A percentile compares a stretch with the other conserved stretches of the same genome.
phyloP scores from a whole-genome alignment of 1,140 invertebrate genomes.

The Drosophila suzukii region DNA sequence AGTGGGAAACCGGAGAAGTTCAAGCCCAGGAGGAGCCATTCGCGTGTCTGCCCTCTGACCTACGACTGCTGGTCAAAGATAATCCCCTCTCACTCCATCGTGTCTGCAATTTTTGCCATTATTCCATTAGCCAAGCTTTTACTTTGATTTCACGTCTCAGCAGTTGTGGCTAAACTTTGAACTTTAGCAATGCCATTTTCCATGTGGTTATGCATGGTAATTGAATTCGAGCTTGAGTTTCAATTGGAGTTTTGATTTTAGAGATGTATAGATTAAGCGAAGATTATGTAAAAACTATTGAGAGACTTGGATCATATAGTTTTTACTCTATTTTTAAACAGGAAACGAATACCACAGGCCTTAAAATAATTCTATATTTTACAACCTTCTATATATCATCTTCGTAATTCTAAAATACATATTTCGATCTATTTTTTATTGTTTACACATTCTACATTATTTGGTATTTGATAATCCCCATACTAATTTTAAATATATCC shows the following conservation, averaged over 20 bases:
- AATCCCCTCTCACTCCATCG: neutral
- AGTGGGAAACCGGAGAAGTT: slow-evolving; percentile 1
- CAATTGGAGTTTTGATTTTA: neutral
- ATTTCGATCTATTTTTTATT: too few relatives aligned
- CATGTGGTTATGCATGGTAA: slow-evolving; percentile 52
- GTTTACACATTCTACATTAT: too few relatives aligned
- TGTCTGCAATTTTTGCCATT: slow-evolving; percentile 47
- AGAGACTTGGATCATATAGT: neutral
- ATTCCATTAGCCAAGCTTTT: slow-evolving; percentile 51
- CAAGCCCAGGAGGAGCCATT: slow-evolving; percentile 21
- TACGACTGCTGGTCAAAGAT: slow-evolving; percentile 26
- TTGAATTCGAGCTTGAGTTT: slow-evolving; percentile 54
- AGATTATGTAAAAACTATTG: too few relatives aligned
- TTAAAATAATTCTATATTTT: too few relatives aligned
- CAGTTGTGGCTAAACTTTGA: slow-evolving; percentile 44
- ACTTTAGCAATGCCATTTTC: slow-evolving; percentile 47
- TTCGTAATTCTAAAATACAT: too few relatives aligned
- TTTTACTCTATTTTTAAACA: neutral
- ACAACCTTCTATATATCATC: too few relatives aligned
- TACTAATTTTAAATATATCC: too few relatives aligned
- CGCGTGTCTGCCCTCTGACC: slow-evolving; percentile 72
- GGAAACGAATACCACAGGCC: too few relatives aligned
- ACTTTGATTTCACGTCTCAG: slow-evolving; percentile 46
- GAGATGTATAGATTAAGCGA: neutral
- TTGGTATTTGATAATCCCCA: too few relatives aligned